Percentiles rank a stretch among this genome's conserved stretches.
phyloP scores from a whole-genome alignment of 2,113 vertebrate species.

The Halcyon senegalensis region DNA sequence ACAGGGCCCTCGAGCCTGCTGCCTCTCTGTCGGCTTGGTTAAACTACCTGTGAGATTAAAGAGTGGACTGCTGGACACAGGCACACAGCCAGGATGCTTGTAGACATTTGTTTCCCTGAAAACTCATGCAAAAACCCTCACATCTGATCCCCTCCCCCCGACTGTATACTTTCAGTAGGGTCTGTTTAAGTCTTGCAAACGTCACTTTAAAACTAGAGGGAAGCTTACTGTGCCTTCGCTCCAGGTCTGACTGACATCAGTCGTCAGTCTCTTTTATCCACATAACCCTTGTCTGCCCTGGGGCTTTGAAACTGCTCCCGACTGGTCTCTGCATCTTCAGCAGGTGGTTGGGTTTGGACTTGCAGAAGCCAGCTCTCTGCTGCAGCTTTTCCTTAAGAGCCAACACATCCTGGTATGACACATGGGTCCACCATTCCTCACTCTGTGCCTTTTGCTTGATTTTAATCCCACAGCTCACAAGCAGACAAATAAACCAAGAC shows the following conservation, averaged over 20 bases:
- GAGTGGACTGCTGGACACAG: not conserved
- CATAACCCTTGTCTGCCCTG: not conserved
- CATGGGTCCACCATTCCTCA: not conserved
- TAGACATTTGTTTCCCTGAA: not conserved
- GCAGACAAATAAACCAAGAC: not conserved
- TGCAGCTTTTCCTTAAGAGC: not conserved
- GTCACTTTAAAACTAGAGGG: not conserved
- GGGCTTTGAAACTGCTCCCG: not conserved
- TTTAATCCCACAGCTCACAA: not conserved
- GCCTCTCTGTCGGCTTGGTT: not conserved
- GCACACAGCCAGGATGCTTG: not conserved
- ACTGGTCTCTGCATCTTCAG: not conserved
- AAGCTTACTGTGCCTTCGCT: not conserved
- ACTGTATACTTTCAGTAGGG: not conserved
- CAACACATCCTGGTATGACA: accelerated
- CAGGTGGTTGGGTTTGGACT: not conserved
- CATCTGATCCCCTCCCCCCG: not conserved
- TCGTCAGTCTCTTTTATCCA: not conserved
- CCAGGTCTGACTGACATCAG: not conserved
- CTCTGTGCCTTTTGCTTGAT: not conserved
- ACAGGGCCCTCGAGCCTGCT: not conserved
- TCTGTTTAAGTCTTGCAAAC: not conserved
- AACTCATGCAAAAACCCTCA: not conserved
- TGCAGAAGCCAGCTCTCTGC: not conserved
- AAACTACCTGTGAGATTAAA: not conserved